phyloP scores from a whole-genome alignment of 1,140 invertebrate species.

The Bombyx mori region DNA sequence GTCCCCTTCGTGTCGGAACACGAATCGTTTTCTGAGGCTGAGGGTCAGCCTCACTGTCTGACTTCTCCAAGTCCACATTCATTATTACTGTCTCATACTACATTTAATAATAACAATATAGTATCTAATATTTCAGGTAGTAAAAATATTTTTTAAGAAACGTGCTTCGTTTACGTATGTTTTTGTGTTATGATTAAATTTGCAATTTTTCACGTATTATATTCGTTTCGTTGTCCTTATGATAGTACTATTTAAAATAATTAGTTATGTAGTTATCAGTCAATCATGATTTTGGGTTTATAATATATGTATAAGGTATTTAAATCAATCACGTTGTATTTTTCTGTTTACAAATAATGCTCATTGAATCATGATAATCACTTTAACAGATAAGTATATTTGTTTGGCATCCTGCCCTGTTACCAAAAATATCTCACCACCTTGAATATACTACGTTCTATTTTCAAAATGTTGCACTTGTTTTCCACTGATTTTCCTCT shows the following conservation, averaged over 20 bases:
- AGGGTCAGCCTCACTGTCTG: slow-evolving; percentile 19
- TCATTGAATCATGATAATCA: no score
- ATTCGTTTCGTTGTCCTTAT: background rate
- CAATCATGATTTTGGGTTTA: no score
- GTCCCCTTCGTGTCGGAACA: slow-evolving; percentile 21
- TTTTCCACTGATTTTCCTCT: background rate
- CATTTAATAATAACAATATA: background rate
- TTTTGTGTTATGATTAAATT: background rate
- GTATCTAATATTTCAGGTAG: no score
- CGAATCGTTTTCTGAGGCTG: slow-evolving; percentile 20
- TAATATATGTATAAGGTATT: no score
- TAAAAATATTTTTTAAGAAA: background rate
- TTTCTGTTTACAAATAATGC: no score
- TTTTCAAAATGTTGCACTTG: slow-evolving; percentile 5
- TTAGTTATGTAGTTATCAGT: no score
- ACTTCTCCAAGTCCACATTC: slow-evolving; percentile 18
- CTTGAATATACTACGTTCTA: slow-evolving; percentile 24
- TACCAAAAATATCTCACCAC: slow-evolving; percentile 35
- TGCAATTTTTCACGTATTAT: background rate
- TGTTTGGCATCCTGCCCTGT: slow-evolving; percentile 27
- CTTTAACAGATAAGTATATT: no score
- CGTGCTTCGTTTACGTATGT: background rate
- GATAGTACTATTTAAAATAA: no score
- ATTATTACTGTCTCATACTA: slow-evolving; percentile 11
- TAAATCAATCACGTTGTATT: no score